Evolutionary conservation across 1,140 invertebrate species (phyloP).

Genomic region (Neelides sp.): DNA sequence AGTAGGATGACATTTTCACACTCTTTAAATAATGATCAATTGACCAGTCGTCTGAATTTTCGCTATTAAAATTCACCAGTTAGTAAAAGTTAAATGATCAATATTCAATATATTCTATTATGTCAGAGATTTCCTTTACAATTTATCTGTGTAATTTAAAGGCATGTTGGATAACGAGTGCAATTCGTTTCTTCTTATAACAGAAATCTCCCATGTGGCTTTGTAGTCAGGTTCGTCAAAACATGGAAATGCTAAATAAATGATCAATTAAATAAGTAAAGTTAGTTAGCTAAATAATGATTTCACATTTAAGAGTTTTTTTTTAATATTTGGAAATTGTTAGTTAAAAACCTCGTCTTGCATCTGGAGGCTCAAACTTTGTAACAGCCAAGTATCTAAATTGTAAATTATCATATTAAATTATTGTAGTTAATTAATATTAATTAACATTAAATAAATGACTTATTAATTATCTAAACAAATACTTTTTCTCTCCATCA

Average conservation of each 20-base stretch:
- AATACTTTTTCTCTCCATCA: conserved; percentile 3
- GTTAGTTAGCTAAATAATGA: neutral
- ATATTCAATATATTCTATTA: too few relatives aligned
- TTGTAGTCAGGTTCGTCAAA: conserved; percentile 40
- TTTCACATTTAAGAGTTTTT: neutral
- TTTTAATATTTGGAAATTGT: neutral
- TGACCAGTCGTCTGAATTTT: conserved; percentile 7
- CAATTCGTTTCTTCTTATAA: conserved; percentile 52
- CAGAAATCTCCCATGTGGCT: conserved; percentile 43
- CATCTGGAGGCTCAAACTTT: conserved; percentile 46
- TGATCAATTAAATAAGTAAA: too few relatives aligned
- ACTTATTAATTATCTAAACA: too few relatives aligned
- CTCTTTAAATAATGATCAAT: conserved; percentile 8
- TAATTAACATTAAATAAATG: neutral
- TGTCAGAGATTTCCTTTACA: conserved; percentile 42
- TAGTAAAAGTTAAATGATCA: too few relatives aligned
- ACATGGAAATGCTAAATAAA: too few relatives aligned
- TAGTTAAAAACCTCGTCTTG: conserved; percentile 46
- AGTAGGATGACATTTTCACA: conserved; percentile 60
- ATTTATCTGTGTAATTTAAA: conserved; percentile 34
- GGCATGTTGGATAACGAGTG: conserved; percentile 75
- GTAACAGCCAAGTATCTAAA: conserved; percentile 32
- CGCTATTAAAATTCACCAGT: too few relatives aligned
- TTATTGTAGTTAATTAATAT: neutral
- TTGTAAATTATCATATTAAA: conserved; percentile 21